phyloP scores from a whole-genome alignment of 2,113 vertebrate genomes.

The Xerus inauris region DNA sequence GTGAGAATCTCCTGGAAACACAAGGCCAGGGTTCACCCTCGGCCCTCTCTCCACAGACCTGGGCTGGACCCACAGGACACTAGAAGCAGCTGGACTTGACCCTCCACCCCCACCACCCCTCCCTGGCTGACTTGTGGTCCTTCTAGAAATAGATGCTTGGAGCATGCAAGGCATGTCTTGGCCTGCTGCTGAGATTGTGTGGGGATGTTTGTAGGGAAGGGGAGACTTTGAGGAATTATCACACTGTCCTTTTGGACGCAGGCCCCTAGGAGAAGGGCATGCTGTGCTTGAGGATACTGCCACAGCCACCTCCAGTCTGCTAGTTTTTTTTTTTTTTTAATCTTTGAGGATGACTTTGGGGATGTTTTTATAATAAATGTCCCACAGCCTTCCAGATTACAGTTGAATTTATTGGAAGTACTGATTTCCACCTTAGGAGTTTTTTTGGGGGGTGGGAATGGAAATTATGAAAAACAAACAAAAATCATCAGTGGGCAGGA shows the following conservation, averaged over 20 bases:
- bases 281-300: background rate
- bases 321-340: background rate
- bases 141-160: constrained; percentile 22
- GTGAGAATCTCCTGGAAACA: background rate
- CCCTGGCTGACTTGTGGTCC: background rate
- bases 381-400: background rate
- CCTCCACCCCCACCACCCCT: background rate
- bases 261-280: background rate
- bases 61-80: background rate
- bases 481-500: background rate
- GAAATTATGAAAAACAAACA: background rate
- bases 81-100: background rate
- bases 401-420: constrained; percentile 29
- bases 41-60: background rate
- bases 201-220: background rate
- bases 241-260: background rate
- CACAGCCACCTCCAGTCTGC: background rate
- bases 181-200: background rate
- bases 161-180: background rate
- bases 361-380: background rate
- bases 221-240: background rate
- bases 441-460: background rate
- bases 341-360: background rate
- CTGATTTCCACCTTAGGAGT: background rate
- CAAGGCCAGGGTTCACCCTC: background rate